These are phyloP conservation scores for Lycocerus yunnanus DNA, from an alignment of 2,888 invertebrate species.

Conservation along the genomic window DNA sequence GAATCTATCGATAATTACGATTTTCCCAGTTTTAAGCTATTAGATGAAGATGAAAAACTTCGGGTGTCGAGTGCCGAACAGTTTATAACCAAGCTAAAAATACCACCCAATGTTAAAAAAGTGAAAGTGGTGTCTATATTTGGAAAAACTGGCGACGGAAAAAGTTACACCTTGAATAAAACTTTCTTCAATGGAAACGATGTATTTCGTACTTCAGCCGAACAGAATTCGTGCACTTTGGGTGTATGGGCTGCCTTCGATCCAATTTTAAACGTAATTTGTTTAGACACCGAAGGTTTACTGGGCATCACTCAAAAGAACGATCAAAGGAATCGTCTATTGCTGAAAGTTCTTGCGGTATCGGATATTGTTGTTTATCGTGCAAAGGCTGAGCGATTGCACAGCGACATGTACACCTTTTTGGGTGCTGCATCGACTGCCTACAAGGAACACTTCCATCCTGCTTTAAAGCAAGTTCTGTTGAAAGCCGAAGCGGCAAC, in stretches of 20 bases:
- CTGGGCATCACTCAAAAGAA: slow-evolving; percentile 65
- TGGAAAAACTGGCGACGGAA: slow-evolving; percentile 84
- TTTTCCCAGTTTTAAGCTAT: slow-evolving; percentile 59
- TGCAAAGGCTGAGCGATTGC: slow-evolving; percentile 74
- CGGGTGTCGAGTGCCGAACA: slow-evolving; percentile 62
- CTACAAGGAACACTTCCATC: slow-evolving; percentile 73
- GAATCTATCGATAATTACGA: slow-evolving; percentile 20
- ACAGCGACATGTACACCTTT: slow-evolving; percentile 77
- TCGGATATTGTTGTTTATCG: slow-evolving; percentile 81
- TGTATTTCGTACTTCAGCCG: slow-evolving; percentile 68
- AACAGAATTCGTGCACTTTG: slow-evolving; percentile 72
- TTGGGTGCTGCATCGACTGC: slow-evolving; percentile 76
- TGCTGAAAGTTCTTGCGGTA: slow-evolving; percentile 79
- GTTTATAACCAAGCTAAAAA: slow-evolving; percentile 58
- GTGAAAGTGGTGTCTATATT: slow-evolving; percentile 83
- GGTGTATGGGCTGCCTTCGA: slow-evolving; percentile 81
- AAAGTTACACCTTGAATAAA: slow-evolving; percentile 78
- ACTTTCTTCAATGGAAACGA: slow-evolving; percentile 66
- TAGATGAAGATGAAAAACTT: slow-evolving; percentile 66
- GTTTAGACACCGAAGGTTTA: slow-evolving; percentile 82
- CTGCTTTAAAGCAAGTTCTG: slow-evolving; percentile 56
- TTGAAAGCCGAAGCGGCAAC: slow-evolving; percentile 37
- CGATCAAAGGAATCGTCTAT: slow-evolving; percentile 68
- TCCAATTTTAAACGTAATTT: slow-evolving; percentile 65
- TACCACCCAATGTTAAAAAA: slow-evolving; percentile 57